phyloP scores from a whole-genome alignment of 1,140 invertebrate species.

The Philopotamus ludificatus region DNA sequence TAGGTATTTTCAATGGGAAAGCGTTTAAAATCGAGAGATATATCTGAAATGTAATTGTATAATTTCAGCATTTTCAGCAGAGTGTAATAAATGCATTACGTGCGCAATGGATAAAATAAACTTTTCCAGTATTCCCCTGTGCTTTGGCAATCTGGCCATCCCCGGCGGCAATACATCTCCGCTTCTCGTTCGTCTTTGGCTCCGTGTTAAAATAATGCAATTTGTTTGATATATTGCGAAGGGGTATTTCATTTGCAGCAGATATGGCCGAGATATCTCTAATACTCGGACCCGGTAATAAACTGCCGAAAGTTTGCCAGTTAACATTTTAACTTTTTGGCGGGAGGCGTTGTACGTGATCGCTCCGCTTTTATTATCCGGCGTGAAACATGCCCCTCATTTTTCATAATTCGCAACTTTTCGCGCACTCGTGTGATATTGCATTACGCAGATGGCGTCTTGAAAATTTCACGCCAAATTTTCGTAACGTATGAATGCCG shows the following conservation, averaged over 20 bases:
- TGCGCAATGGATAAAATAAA: too few species aligned
- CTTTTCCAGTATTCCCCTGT: too few species aligned
- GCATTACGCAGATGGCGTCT: neutral
- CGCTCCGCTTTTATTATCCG: conserved; percentile 8
- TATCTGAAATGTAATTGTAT: too few species aligned
- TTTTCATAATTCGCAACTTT: conserved; percentile 4
- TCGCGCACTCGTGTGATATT: neutral
- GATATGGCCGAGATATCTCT: neutral
- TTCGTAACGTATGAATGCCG: too few species aligned
- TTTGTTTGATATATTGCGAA: conserved; percentile 11
- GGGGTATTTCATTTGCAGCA: conserved; percentile 7
- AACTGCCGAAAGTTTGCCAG: conserved; percentile 37
- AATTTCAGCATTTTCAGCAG: too few species aligned
- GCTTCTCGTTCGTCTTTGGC: neutral
- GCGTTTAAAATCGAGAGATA: too few species aligned
- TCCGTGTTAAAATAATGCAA: conserved; percentile 4
- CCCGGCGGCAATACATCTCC: neutral
- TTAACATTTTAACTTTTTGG: conserved; percentile 32
- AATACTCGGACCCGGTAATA: conserved; percentile 27
- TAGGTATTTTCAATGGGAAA: too few species aligned
- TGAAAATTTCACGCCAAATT: conserved; percentile 10
- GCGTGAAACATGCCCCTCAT: neutral
- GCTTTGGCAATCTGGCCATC: neutral
- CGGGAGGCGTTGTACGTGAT: conserved; percentile 14
- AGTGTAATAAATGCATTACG: too few species aligned